These are phyloP conservation scores for Chauna torquata DNA, from an alignment of 2,113 vertebrate species.

Conservation along the genomic window DNA sequence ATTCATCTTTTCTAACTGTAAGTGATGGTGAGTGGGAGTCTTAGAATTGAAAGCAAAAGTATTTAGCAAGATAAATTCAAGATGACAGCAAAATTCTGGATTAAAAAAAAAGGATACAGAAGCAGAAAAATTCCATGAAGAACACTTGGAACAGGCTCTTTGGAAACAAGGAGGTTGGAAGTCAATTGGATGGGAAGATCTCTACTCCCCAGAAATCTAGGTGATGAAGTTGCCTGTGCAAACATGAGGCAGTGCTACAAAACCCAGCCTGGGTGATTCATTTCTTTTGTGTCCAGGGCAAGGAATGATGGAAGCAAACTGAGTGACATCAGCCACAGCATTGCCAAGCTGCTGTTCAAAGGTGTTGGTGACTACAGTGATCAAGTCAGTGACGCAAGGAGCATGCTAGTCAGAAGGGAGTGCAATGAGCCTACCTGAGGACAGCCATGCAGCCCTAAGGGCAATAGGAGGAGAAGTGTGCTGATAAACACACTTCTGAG, in stretches of 20 bases:
- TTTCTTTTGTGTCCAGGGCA: neutral
- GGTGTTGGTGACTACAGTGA: neutral
- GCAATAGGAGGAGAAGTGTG: neutral
- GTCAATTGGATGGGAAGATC: neutral
- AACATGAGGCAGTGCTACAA: too few relatives aligned
- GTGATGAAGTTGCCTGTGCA: neutral
- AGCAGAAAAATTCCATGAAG: neutral
- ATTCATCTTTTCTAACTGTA: neutral
- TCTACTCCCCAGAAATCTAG: neutral
- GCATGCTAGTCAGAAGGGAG: neutral
- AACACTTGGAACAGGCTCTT: neutral
- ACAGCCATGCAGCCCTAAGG: fast-evolving
- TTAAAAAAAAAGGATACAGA: neutral
- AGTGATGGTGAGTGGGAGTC: neutral
- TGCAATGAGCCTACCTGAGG: neutral
- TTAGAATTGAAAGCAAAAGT: conserved; percentile 10
- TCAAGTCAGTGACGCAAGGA: neutral
- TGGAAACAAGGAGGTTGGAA: neutral
- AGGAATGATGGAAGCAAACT: neutral
- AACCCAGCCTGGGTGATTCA: too few relatives aligned
- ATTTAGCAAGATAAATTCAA: neutral
- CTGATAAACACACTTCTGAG: neutral
- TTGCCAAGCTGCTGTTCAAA: neutral
- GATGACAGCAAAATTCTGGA: neutral
- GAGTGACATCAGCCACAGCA: neutral